Percentiles rank a stretch among this genome's conserved stretches.
These are phyloP conservation scores for Opisthocomus hoazin DNA, from an alignment of 2,113 vertebrate species.

Conservation along the genomic window DNA sequence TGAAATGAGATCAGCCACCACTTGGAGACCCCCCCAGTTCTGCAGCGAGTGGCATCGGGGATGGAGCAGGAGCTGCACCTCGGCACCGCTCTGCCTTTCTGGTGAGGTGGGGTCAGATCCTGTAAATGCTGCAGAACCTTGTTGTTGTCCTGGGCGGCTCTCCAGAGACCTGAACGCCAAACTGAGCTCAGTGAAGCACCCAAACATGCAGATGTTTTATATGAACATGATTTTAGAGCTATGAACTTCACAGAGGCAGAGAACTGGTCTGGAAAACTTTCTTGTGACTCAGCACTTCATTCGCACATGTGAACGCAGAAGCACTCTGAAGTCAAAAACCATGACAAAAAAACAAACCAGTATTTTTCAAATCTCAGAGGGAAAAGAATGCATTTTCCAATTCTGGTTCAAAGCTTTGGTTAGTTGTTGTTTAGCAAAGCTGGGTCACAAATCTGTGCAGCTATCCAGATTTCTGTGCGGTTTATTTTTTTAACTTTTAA, in stretches of 20 bases:
- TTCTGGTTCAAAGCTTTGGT: background rate
- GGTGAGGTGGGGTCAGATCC: background rate
- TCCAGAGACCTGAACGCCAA: background rate
- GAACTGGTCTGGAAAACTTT: slow-evolving; percentile 1
- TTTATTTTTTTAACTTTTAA: background rate
- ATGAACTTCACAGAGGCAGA: background rate
- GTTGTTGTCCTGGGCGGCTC: background rate
- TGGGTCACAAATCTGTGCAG: background rate
- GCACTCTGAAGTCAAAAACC: background rate
- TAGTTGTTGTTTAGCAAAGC: background rate
- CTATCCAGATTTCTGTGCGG: background rate
- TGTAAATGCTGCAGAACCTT: background rate
- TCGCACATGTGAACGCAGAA: background rate
- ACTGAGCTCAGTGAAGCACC: background rate
- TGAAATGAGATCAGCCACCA: background rate
- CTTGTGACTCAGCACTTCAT: slow-evolving; percentile 45
- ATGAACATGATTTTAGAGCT: background rate
- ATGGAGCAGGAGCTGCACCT: background rate
- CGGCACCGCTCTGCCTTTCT: background rate
- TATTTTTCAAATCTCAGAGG: background rate
- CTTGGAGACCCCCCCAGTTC: accelerated
- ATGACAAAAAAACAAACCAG: background rate
- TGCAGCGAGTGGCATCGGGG: no score
- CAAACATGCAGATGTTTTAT: background rate
- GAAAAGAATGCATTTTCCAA: background rate